Evolutionary conservation across 2,113 vertebrate species (phyloP).

Genomic region (Lasiurus cinereus): DNA sequence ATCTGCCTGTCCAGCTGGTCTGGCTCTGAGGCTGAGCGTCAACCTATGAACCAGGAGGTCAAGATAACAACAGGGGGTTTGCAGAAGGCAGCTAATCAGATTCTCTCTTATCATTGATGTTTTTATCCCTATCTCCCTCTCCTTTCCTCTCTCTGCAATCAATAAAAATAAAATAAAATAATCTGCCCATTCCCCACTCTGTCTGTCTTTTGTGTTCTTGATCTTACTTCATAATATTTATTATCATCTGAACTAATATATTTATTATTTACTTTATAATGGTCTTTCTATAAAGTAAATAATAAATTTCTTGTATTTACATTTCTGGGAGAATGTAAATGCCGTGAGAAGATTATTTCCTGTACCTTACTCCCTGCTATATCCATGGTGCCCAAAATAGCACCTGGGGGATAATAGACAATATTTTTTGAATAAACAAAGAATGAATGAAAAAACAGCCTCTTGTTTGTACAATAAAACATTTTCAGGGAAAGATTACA

Average conservation of each 20-base stretch:
- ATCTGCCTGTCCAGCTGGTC: not conserved
- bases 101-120: no score
- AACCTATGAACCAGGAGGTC: no score
- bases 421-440: not conserved
- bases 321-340: not conserved
- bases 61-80: no score
- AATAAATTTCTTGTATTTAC: no score
- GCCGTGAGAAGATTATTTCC: not conserved
- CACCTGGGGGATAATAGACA: not conserved
- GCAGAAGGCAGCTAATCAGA: no score
- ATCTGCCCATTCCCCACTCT: not conserved
- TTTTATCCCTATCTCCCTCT: no score
- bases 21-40: no score
- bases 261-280: not conserved
- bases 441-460: not conserved
- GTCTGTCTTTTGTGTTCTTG: not conserved
- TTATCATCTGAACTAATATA: not conserved
- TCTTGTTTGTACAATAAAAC: slow-evolving; percentile 39
- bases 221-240: not conserved
- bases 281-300: slow-evolving; percentile 2
- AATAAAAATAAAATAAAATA: not conserved
- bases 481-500: not conserved
- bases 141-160: no score
- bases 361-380: not conserved
- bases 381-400: not conserved